Conservation (phyloP, 1,140 invertebrate genomes). For the Tetramorium simillimum region DNA sequence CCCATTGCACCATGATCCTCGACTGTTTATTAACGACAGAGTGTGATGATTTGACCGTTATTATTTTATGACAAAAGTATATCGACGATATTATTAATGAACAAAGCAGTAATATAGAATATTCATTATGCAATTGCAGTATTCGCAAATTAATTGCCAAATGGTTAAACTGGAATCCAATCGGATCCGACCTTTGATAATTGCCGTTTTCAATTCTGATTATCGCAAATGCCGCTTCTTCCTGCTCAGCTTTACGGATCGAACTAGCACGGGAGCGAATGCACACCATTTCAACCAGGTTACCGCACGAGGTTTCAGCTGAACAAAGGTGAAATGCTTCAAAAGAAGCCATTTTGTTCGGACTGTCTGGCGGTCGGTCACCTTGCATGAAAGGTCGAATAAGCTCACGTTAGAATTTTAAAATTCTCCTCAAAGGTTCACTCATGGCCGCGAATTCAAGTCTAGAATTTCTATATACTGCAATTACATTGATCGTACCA, state of each 20-base stretch:
- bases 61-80: slow-evolving; percentile 69
- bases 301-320: background rate
- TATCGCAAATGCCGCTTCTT: slow-evolving; percentile 50
- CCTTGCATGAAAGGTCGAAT: background rate
- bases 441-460: slow-evolving; percentile 32
- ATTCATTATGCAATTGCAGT: slow-evolving; percentile 40
- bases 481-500: slow-evolving; percentile 58
- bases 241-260: background rate
- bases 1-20: background rate
- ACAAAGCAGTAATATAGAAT: slow-evolving; percentile 13
- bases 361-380: slow-evolving; percentile 21
- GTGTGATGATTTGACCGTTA: slow-evolving; percentile 65
- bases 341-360: slow-evolving; percentile 64
- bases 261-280: background rate
- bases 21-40: slow-evolving; percentile 59
- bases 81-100: slow-evolving; percentile 49
- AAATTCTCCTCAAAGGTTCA: slow-evolving; percentile 61
- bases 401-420: slow-evolving; percentile 59
- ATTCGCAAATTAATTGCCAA: slow-evolving; percentile 40
- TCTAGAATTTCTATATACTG: slow-evolving; percentile 35
- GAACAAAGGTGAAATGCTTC: slow-evolving; percentile 62
- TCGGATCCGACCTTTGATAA: background rate
- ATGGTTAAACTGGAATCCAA: slow-evolving; percentile 23
- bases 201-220: background rate
- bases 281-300: background rate